Conservation (phyloP, 2,888 invertebrate species). For the Yponomeuta plumbellus region DNA sequence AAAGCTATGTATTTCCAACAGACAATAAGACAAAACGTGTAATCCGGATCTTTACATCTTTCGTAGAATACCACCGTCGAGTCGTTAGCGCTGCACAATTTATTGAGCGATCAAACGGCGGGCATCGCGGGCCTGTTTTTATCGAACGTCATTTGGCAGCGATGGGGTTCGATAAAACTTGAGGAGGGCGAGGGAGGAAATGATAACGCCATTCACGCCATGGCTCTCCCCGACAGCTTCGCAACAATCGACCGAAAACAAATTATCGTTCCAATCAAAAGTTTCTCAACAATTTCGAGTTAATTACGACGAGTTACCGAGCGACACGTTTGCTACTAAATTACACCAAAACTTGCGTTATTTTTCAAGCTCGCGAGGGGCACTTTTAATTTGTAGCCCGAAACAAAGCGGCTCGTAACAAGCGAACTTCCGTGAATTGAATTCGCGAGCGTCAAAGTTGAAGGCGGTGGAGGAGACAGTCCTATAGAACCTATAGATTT, state of each 20-base stretch:
- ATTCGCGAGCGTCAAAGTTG: not conserved
- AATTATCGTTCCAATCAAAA: conserved; percentile 3
- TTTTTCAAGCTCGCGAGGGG: not conserved
- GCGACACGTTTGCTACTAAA: not conserved
- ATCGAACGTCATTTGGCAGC: not conserved
- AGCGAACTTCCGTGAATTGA: not conserved
- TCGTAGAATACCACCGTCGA: not conserved
- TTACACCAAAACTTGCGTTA: not conserved
- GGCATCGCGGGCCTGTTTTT: not conserved
- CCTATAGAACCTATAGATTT: too few relatives aligned
- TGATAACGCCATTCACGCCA: not conserved
- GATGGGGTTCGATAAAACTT: not conserved
- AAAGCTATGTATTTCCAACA: too few relatives aligned
- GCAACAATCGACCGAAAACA: not conserved
- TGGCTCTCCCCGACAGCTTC: not conserved
- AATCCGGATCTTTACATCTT: too few relatives aligned
- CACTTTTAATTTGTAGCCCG: not conserved
- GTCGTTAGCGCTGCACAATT: conserved; percentile 7
- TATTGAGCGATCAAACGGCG: not conserved
- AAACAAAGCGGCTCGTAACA: not conserved
- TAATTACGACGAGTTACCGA: not conserved
- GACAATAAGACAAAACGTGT: too few relatives aligned
- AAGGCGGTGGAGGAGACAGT: not conserved
- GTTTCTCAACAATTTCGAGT: not conserved
- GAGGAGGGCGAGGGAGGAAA: not conserved